Evolutionary conservation across 2,113 vertebrate genomes (phyloP).

Genomic region (Lethenteron camtschaticum): DNA sequence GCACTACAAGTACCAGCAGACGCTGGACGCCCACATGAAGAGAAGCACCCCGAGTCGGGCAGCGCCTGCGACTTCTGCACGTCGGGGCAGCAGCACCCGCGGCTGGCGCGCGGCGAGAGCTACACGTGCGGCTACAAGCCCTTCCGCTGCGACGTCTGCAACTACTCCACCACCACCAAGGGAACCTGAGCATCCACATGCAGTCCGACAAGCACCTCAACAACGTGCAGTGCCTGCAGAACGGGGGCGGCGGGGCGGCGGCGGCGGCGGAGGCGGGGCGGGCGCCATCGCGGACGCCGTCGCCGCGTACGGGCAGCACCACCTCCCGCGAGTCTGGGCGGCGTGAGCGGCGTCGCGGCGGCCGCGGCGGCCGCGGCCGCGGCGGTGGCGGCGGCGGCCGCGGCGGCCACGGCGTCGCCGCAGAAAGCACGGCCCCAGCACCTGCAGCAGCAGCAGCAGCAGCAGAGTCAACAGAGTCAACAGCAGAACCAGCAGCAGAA

Average conservation of each 20-base stretch:
- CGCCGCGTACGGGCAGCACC: too few relatives aligned
- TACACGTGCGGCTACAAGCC: conserved; percentile 31
- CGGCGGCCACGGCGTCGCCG: neutral
- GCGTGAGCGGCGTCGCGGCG: too few relatives aligned
- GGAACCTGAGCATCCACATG: conserved; percentile 35
- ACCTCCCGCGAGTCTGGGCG: too few relatives aligned
- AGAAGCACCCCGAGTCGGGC: conserved; percentile 25
- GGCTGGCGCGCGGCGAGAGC: conserved; percentile 23
- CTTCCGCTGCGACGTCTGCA: conserved; percentile 27
- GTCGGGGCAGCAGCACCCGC: conserved; percentile 18
- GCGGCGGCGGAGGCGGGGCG: conserved; percentile 8
- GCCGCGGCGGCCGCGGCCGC: too few relatives aligned
- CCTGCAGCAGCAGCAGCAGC: too few relatives aligned
- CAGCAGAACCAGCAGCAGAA: conserved; percentile 17
- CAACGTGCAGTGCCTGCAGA: conserved; percentile 25
- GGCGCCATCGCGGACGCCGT: neutral
- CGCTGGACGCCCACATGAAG: conserved; percentile 28
- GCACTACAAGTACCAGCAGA: conserved; percentile 33
- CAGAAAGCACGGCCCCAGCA: conserved; percentile 6
- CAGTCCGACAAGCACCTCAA: conserved; percentile 29
- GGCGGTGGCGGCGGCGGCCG: neutral
- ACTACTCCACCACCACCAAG: conserved; percentile 31
- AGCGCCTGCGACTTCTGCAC: conserved; percentile 26
- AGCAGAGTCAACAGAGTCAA: too few relatives aligned
- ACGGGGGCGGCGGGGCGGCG: conserved; percentile 10